A percentile compares a stretch with the other conserved stretches of the same genome.
These are phyloP conservation scores for Pteruthius melanotis DNA, from an alignment of 2,113 vertebrate species.

Conservation along the genomic window DNA sequence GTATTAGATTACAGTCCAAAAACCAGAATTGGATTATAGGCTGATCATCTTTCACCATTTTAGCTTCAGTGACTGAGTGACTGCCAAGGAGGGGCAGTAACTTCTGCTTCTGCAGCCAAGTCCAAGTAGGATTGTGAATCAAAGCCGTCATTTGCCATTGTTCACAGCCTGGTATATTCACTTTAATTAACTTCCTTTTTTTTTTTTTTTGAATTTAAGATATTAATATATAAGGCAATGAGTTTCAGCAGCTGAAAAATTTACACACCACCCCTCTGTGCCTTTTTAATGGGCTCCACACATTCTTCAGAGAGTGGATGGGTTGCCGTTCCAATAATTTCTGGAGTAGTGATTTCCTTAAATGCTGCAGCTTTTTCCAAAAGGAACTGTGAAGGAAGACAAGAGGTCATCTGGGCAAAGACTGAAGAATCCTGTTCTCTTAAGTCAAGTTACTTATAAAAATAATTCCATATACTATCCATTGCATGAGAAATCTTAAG, in stretches of 20 bases:
- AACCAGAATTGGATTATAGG: not conserved
- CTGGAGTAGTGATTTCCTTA: not conserved
- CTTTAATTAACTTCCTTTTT: not conserved
- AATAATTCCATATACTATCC: not conserved
- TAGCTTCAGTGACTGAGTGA: not conserved
- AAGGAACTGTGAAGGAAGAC: not conserved
- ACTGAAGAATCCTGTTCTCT: not conserved
- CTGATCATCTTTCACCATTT: not conserved
- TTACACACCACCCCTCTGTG: not conserved
- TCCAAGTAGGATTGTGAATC: not conserved
- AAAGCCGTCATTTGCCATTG: not conserved
- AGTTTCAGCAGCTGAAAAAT: not conserved
- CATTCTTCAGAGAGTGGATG: not conserved
- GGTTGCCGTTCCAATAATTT: conserved; percentile 4
- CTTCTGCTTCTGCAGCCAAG: not conserved
- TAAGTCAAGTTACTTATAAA: not conserved
- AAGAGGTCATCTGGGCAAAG: not conserved
- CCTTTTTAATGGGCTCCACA: not conserved
- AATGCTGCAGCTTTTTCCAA: not conserved
- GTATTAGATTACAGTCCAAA: not conserved
- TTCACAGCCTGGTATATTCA: not conserved
- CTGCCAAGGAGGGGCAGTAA: not conserved
- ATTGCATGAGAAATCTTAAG: not conserved
- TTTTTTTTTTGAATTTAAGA: too few relatives aligned
- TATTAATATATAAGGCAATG: not conserved